These are phyloP conservation scores for Stenurella melanura DNA, from an alignment of 2,888 invertebrate genomes.

Conservation along the genomic window DNA sequence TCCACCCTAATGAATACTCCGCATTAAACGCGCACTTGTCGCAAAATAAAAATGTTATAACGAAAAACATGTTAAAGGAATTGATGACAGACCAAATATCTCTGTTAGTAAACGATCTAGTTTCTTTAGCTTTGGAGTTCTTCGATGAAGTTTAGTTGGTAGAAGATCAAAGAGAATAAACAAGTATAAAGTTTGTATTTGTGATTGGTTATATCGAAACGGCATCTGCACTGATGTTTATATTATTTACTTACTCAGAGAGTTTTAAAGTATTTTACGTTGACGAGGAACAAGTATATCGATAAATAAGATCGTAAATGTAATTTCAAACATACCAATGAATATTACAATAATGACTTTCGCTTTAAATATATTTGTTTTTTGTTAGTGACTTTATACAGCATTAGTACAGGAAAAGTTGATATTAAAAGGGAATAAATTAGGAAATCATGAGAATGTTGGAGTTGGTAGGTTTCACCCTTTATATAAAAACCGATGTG, in stretches of 20 bases:
- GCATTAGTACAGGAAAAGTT: no score
- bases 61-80: neutral
- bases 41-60: neutral
- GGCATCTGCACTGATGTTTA: conserved; percentile 26
- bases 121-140: conserved; percentile 29
- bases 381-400: no score
- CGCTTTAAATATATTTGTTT: neutral
- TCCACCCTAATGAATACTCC: no score
- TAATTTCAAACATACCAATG: neutral
- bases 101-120: conserved; percentile 20
- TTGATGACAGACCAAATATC: conserved; percentile 13
- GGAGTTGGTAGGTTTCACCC: no score
- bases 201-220: conserved; percentile 31
- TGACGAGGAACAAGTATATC: neutral
- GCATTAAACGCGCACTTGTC: neutral
- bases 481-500: no score
- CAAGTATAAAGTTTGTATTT: conserved; percentile 48
- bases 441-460: no score
- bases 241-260: conserved; percentile 21
- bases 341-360: neutral
- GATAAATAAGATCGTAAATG: neutral
- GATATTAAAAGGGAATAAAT: no score
- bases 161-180: conserved; percentile 55
- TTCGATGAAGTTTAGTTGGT: conserved; percentile 42
- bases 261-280: conserved; percentile 3